These are phyloP conservation scores for Alosa alosa DNA, from an alignment of 2,113 vertebrate species.

Conservation along the genomic window DNA sequence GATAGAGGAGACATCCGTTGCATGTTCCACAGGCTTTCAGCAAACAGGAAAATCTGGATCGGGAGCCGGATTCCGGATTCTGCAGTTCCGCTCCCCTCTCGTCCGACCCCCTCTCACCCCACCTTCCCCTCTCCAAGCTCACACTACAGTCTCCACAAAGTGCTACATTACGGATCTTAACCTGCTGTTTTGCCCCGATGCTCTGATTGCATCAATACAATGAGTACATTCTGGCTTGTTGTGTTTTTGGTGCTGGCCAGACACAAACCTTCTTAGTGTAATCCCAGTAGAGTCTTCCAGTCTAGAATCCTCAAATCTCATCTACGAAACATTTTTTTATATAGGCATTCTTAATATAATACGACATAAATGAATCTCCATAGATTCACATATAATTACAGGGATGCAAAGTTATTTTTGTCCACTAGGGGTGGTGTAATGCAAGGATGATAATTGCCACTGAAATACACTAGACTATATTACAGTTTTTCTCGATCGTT, in stretches of 20 bases:
- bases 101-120: neutral
- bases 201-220: neutral
- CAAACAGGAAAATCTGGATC: neutral
- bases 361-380: neutral
- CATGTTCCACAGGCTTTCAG: slow-evolving; percentile 5
- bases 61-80: neutral
- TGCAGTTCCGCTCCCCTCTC: slow-evolving; percentile 2
- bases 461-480: neutral
- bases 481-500: too few species aligned
- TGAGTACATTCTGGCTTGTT: neutral
- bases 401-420: neutral
- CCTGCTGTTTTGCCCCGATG: neutral
- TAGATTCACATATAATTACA: neutral
- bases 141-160: neutral
- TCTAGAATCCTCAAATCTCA: neutral
- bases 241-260: neutral
- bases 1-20: slow-evolving; percentile 13
- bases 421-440: neutral
- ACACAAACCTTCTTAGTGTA: neutral
- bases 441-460: neutral
- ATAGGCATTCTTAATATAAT: neutral
- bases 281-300: neutral
- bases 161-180: neutral
- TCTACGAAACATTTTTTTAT: neutral
- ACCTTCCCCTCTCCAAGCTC: neutral